Percentiles rank a stretch among this genome's conserved stretches.
These are phyloP conservation scores for Brachyopa scutellaris DNA, from an alignment of 2,888 invertebrate genomes.

Conservation along the genomic window DNA sequence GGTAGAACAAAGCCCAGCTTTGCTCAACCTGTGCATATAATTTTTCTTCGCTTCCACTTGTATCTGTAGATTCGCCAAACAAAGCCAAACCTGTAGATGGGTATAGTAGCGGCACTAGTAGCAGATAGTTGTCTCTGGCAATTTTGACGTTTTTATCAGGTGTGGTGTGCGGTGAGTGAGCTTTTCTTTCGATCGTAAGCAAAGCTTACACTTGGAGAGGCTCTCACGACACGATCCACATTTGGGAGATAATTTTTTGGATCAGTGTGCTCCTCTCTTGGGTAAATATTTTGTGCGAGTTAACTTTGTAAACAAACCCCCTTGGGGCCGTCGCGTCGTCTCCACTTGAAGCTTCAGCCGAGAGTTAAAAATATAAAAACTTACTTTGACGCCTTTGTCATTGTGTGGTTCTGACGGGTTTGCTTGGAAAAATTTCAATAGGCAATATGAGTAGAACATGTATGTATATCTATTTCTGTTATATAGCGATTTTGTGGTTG, in stretches of 20 bases:
- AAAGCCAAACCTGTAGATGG: slow-evolving; percentile 38
- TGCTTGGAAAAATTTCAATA: slow-evolving; percentile 21
- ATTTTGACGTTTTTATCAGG: slow-evolving; percentile 31
- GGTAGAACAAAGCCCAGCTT: slow-evolving; percentile 57
- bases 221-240: slow-evolving; percentile 58
- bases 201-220: slow-evolving; percentile 35
- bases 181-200: slow-evolving; percentile 34
- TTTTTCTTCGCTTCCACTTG: slow-evolving; percentile 6
- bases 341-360: slow-evolving; percentile 6
- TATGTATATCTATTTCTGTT: slow-evolving; percentile 53
- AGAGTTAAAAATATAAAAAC: slow-evolving; percentile 36
- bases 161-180: too few species aligned
- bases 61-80: slow-evolving; percentile 45
- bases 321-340: slow-evolving; percentile 12
- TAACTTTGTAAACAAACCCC: slow-evolving; percentile 57
- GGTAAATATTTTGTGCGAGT: slow-evolving; percentile 25
- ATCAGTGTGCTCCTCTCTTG: slow-evolving; percentile 19
- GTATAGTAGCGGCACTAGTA: neutral
- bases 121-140: slow-evolving; percentile 23
- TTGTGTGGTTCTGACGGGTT: slow-evolving; percentile 26
- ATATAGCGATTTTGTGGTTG: neutral
- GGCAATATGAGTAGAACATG: slow-evolving; percentile 17
- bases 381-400: slow-evolving; percentile 12
- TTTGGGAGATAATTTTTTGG: slow-evolving; percentile 16
- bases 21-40: slow-evolving; percentile 9